Percentiles rank a stretch among this genome's conserved stretches.
Conservation (phyloP, 2,888 invertebrate genomes). For the Pterobdella sp. region DNA sequence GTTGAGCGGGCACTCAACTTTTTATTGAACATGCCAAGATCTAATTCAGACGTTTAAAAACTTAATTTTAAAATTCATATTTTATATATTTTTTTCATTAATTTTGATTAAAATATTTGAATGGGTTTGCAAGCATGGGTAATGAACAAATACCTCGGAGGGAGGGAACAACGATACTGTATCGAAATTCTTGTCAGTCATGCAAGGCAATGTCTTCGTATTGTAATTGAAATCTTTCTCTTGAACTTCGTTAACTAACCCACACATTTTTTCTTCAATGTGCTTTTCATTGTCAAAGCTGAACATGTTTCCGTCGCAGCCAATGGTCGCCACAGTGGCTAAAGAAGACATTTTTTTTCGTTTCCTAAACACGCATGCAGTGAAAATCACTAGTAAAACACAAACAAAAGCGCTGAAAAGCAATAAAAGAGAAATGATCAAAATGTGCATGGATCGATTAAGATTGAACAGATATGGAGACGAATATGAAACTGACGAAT, state of each 20-base stretch:
- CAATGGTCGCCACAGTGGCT: constrained; percentile 20
- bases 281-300: constrained; percentile 16
- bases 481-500: background rate
- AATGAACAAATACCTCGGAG: too few species aligned
- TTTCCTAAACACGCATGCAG: constrained; percentile 24
- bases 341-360: constrained; percentile 22
- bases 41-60: too few species aligned
- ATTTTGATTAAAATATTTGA: too few species aligned
- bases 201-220: too few species aligned
- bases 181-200: background rate
- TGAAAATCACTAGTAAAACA: constrained; percentile 11
- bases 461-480: constrained; percentile 18
- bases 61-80: too few species aligned
- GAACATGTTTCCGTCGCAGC: constrained; percentile 15
- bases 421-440: constrained; percentile 19
- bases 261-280: constrained; percentile 1
- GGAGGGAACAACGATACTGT: background rate
- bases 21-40: too few species aligned
- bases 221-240: background rate
- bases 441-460: constrained; percentile 16
- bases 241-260: background rate
- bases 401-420: constrained; percentile 23
- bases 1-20: too few species aligned
- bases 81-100: too few species aligned
- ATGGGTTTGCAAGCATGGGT: too few species aligned